Percentiles rank a stretch among this genome's conserved stretches.
These are phyloP conservation scores for Eulemur rufifrons DNA, from an alignment of 2,113 vertebrate genomes.

Conservation along the genomic window DNA sequence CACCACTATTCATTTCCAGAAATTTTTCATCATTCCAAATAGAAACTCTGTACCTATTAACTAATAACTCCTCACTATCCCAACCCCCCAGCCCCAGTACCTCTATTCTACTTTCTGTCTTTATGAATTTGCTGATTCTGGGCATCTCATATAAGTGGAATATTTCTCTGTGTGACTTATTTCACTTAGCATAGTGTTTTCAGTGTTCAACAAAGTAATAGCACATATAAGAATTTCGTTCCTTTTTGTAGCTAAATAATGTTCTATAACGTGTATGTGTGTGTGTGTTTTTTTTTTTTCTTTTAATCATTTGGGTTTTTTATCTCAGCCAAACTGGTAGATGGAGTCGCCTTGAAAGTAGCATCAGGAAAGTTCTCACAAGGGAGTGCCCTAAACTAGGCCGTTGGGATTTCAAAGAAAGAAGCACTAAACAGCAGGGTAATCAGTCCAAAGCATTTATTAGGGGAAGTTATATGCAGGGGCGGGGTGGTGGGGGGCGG, in stretches of 20 bases:
- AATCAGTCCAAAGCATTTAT: background rate
- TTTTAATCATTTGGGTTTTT: background rate
- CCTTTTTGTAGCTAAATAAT: background rate
- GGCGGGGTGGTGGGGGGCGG: background rate
- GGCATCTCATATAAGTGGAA: background rate
- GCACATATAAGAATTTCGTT: background rate
- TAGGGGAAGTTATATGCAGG: background rate
- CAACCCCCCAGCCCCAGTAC: background rate
- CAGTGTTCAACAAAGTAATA: background rate
- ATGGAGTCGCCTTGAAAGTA: background rate
- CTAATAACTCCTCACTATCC: background rate
- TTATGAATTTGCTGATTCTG: background rate
- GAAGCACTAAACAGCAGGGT: background rate
- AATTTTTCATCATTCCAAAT: background rate
- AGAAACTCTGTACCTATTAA: background rate
- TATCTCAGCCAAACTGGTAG: background rate
- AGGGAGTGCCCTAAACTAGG: background rate
- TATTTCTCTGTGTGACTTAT: background rate
- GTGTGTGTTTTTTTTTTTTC: too few relatives aligned
- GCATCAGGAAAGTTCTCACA: background rate
- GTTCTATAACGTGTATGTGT: background rate
- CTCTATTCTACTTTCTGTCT: background rate
- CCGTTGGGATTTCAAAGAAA: background rate
- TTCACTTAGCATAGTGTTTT: background rate
- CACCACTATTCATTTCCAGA: background rate